Evolutionary conservation across 2,888 invertebrate species (phyloP), one percentile per base, ranked within the genome.

Genomic region (Acanthopleura granulata): DNA sequence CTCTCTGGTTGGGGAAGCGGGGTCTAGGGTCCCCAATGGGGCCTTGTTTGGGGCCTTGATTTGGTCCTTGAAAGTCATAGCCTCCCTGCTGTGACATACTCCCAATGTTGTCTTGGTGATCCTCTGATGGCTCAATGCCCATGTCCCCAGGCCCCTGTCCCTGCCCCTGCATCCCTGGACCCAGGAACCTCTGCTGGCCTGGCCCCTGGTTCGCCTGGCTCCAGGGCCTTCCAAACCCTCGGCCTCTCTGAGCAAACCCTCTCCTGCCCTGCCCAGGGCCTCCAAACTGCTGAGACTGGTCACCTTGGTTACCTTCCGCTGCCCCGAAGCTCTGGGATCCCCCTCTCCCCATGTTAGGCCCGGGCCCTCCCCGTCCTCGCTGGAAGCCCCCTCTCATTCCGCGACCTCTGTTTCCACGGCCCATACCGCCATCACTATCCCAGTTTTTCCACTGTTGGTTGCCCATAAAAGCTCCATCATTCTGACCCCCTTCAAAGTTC

Each of bases 331-430:
- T 40, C 14, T 49, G 40, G 6, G 51, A 22, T 27, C 72, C 51
- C 14, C 51, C 72, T 50, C 51, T 49, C 1, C 49, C 49, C 49
- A 49, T 71, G 16, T 49, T 15, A 29, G 40, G 40, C 49, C 50
- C 50, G 6, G 30, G 51, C 25, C 72, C 71, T 9, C 71, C 72
- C 15, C 27, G 72, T 4, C 72, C 72, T 11, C 25, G 18, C 25
- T 72, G 22, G 27, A 29, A 51, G 66, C 25, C 66, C 1, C 27
- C 27, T 25, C 16, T 15, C 27, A 27, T 66, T 66, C 66, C 66
- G 29, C 22, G 66, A 25, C 66, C 66, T 66, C 25, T 18, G 66
- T 66, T 66, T 27, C 66, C 50, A 25, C 9, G 51, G 51, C 50
- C 72, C 49, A 27, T n/a, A 3, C 69, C 27, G 4, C 18, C 16